These are phyloP conservation scores for Achatina immaculata DNA, from an alignment of 1,140 invertebrate genomes.

Conservation along the genomic window DNA sequence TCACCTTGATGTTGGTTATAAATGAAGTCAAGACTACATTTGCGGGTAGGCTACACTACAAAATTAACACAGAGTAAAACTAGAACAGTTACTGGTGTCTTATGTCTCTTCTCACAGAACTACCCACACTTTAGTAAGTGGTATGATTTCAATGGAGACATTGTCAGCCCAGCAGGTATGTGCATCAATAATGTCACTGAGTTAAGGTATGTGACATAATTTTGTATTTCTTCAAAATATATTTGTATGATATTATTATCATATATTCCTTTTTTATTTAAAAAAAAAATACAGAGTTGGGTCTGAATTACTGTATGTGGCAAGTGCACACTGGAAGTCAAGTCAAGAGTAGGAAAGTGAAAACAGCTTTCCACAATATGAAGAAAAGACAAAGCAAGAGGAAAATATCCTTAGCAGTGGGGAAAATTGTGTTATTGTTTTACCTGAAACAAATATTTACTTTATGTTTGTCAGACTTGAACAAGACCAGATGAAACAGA, in stretches of 20 bases:
- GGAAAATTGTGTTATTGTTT: not conserved
- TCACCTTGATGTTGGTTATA: no score
- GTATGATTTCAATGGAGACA: conserved; percentile 72
- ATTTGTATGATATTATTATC: not conserved
- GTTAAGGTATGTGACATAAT: not conserved
- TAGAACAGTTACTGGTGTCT: no score
- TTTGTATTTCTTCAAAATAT: not conserved
- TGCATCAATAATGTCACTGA: not conserved
- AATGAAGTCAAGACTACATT: no score
- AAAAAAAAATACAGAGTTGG: not conserved
- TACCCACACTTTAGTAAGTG: conserved; percentile 54
- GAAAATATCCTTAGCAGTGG: not conserved
- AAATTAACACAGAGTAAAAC: no score
- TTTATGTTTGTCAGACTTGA: no score
- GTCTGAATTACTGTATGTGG: not conserved
- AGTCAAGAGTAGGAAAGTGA: not conserved
- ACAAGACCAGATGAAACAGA: no score
- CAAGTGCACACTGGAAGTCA: not conserved
- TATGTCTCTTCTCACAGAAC: not conserved
- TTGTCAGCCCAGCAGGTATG: conserved; percentile 67
- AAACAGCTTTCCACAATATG: not conserved
- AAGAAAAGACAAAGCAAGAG: not conserved
- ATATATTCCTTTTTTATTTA: not conserved
- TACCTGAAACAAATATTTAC: no score
- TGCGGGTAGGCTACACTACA: no score